Evolutionary conservation across 2,888 invertebrate species (phyloP).

Genomic region (Lycaena phlaeas): DNA sequence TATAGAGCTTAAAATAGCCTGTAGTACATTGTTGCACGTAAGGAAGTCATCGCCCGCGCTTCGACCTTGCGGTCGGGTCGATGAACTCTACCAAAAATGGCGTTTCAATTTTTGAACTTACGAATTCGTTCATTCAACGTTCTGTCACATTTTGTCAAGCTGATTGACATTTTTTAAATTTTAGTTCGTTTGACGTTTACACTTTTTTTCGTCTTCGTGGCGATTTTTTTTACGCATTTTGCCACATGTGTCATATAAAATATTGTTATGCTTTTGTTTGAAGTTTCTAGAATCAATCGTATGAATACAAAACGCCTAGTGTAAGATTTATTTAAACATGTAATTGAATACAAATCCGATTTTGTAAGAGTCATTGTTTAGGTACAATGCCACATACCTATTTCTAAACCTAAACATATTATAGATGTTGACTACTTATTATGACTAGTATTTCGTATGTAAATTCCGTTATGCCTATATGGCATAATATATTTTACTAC

Average conservation of each 20-base stretch:
- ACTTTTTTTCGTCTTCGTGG: background rate
- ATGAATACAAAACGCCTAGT: background rate
- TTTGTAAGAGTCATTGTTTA: slow-evolving; percentile 8
- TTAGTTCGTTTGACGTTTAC: background rate
- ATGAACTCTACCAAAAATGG: slow-evolving; percentile 47
- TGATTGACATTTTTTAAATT: background rate
- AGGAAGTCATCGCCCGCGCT: slow-evolving; percentile 43
- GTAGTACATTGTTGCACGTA: slow-evolving; percentile 9
- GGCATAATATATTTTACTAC: no score
- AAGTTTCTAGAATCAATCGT: no score
- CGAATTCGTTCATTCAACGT: background rate
- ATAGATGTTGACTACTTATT: no score
- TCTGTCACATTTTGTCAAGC: background rate
- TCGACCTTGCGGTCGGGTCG: slow-evolving; percentile 56
- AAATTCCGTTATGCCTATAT: no score
- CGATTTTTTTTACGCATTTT: background rate
- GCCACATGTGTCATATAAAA: background rate
- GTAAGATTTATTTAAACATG: background rate
- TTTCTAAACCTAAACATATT: background rate
- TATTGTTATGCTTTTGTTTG: background rate
- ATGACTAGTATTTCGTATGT: no score
- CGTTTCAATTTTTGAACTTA: slow-evolving; percentile 20
- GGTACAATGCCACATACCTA: background rate
- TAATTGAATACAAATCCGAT: background rate
- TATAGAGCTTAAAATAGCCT: slow-evolving; percentile 18